Evolutionary conservation across 2,797 vertebrate species (phyloP).

Genomic region (Hyperoplus immaculatus): DNA sequence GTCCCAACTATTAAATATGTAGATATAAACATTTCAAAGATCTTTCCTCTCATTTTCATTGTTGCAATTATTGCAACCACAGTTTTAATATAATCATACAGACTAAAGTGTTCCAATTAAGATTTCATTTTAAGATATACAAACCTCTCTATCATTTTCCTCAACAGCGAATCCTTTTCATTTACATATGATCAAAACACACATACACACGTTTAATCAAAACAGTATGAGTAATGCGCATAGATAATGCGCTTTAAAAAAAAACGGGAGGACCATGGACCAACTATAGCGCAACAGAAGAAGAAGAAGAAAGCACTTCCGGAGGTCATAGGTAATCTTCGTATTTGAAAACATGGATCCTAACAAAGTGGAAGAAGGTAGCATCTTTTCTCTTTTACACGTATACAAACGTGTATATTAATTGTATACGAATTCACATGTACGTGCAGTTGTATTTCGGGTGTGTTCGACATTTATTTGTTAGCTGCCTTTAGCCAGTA

Average conservation of each 20-base stretch:
- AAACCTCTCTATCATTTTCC: background rate
- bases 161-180: background rate
- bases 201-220: background rate
- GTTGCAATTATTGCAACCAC: background rate
- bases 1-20: slow-evolving; percentile 5
- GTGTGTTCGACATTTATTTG: background rate
- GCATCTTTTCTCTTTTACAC: background rate
- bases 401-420: background rate
- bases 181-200: background rate
- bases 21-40: background rate
- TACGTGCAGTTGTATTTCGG: background rate
- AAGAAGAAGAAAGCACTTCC: slow-evolving; percentile 58
- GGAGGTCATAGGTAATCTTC: slow-evolving; percentile 54
- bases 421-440: fast-evolving
- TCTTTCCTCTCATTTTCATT: background rate
- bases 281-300: background rate
- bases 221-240: too few species aligned
- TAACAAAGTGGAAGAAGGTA: slow-evolving; percentile 65
- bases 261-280: background rate
- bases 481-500: fast-evolving
- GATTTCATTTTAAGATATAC: too few species aligned
- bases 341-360: slow-evolving; percentile 80
- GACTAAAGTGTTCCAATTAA: background rate
- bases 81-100: background rate
- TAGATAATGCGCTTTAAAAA: fast-evolving